Evolutionary conservation across 2,888 invertebrate genomes (phyloP).

Genomic region (Syrista parreyssii): DNA sequence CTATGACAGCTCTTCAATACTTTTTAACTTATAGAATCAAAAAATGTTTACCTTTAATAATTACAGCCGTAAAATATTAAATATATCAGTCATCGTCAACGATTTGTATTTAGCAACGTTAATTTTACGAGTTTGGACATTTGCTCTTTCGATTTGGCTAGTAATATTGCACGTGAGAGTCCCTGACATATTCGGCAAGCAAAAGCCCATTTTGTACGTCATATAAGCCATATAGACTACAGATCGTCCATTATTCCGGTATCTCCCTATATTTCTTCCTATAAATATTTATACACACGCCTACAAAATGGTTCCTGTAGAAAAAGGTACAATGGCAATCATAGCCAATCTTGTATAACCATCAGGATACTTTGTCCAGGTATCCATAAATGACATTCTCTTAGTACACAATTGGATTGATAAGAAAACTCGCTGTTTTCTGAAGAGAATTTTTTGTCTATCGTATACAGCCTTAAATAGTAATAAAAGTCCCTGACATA

Average conservation of each 20-base stretch:
- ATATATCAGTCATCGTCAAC: not conserved
- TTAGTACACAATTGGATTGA: not conserved
- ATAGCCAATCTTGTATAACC: not conserved
- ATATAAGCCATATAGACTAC: not conserved
- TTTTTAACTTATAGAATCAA: not conserved
- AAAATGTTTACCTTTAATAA: not conserved
- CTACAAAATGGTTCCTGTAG: not conserved
- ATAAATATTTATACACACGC: not conserved
- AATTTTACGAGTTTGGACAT: not conserved
- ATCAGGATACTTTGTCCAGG: not conserved
- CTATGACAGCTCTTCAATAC: not conserved
- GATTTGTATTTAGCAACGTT: not conserved
- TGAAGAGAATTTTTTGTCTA: not conserved
- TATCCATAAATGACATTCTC: not conserved
- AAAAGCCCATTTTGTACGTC: not conserved
- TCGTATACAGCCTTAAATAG: not conserved
- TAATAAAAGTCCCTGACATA: not conserved
- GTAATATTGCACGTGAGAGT: not conserved
- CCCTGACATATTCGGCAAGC: not conserved
- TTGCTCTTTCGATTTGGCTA: not conserved
- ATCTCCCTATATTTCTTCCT: not conserved
- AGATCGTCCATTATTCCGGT: not conserved
- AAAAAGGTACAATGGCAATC: not conserved
- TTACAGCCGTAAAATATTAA: not conserved
- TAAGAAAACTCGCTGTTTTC: not conserved